Conservation (phyloP, 37 sponge, comb jelly and placozoan species). For the Geodia barretti region DNA sequence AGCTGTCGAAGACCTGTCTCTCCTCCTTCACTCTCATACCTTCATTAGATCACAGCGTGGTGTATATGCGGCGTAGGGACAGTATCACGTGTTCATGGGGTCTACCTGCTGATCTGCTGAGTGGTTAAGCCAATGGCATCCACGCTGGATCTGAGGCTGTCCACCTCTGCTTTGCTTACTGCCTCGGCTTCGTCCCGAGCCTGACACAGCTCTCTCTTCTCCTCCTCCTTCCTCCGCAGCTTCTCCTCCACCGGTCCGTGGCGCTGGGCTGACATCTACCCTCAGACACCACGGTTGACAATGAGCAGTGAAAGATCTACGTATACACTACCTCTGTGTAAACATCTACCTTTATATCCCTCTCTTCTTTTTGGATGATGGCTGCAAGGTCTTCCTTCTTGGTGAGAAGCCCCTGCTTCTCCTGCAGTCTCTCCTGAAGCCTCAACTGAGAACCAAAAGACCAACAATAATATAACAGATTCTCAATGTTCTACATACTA, state of each 20-base stretch:
- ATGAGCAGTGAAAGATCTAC: no score
- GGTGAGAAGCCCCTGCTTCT: slow-evolving; percentile 39
- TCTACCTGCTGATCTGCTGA: slow-evolving; percentile 34
- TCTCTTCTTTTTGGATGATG: slow-evolving; percentile 31
- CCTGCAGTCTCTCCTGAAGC: slow-evolving; percentile 59
- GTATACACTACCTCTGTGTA: neutral
- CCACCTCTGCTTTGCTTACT: slow-evolving; percentile 25
- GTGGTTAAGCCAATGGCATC: neutral
- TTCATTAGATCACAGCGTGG: neutral
- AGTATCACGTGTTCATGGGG: neutral
- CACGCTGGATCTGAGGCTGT: slow-evolving; percentile 8
- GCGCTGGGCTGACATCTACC: slow-evolving; percentile 27
- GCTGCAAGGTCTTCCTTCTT: slow-evolving; percentile 51
- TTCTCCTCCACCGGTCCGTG: slow-evolving; percentile 46
- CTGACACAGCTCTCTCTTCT: slow-evolving; percentile 4
- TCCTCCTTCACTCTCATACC: neutral
- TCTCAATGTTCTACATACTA: no score
- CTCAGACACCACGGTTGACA: neutral
- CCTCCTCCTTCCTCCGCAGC: slow-evolving; percentile 12
- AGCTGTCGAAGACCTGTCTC: neutral
- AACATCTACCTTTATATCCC: slow-evolving; percentile 58
- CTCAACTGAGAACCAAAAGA: slow-evolving; percentile 23
- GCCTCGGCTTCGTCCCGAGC: slow-evolving; percentile 38
- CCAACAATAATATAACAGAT: no score
- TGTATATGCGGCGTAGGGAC: no score